A percentile compares a stretch with the other conserved stretches of the same genome.
Evolutionary conservation across 2,888 invertebrate genomes (phyloP).

Genomic region (Ariolimax columbianus): DNA sequence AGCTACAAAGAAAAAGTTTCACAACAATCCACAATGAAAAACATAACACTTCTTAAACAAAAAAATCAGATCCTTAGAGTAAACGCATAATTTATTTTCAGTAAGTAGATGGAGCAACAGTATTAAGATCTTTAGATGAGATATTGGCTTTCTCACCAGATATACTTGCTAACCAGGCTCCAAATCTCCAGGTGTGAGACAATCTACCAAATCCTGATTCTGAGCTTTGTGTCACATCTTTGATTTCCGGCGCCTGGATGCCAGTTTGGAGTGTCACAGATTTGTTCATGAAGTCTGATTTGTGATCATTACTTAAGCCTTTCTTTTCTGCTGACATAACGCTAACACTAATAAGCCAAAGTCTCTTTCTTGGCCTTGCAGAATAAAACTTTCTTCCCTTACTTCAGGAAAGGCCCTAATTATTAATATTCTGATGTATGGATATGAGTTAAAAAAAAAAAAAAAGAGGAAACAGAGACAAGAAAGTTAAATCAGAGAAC

Average conservation of each 20-base stretch:
- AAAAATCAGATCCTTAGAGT: too few species aligned
- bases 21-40: too few species aligned
- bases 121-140: slow-evolving; percentile 32
- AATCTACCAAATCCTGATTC: slow-evolving; percentile 12
- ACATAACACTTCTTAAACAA: too few species aligned
- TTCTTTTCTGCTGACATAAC: slow-evolving; percentile 18
- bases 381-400: neutral
- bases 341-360: neutral
- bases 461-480: too few species aligned
- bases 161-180: slow-evolving; percentile 30
- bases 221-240: neutral
- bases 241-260: neutral
- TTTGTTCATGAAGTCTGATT: neutral
- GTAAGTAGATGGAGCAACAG: slow-evolving; percentile 36
- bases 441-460: too few species aligned
- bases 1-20: too few species aligned
- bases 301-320: neutral
- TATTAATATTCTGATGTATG: neutral
- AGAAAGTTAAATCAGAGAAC: too few species aligned
- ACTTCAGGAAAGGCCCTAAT: neutral
- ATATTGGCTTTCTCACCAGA: slow-evolving; percentile 20
- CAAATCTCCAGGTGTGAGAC: slow-evolving; percentile 21
- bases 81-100: neutral
- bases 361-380: neutral
- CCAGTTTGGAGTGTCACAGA: neutral